Percentiles rank a stretch among this genome's conserved stretches.
Evolutionary conservation across 2,113 vertebrate genomes (phyloP).

Genomic region (Coptodon rendalli): DNA sequence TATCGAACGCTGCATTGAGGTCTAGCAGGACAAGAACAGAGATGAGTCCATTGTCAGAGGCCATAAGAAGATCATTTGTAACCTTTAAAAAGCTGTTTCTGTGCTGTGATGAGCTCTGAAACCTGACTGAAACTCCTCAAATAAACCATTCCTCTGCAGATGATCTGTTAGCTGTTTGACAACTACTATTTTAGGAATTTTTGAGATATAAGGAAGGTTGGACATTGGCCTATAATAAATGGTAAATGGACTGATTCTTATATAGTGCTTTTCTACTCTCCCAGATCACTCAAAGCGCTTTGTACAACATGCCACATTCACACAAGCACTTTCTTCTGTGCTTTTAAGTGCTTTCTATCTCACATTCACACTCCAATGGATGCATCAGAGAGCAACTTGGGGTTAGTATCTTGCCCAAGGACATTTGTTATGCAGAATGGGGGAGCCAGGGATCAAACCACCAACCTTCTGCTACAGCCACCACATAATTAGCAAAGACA

Average conservation of each 20-base stretch:
- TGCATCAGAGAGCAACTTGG: neutral
- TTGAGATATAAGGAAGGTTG: neutral
- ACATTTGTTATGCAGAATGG: neutral
- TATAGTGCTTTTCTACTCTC: neutral
- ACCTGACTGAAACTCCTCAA: neutral
- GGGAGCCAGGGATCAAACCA: neutral
- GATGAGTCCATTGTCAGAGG: neutral
- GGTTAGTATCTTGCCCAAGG: neutral
- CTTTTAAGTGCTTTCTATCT: neutral
- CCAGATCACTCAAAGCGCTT: neutral
- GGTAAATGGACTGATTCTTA: neutral
- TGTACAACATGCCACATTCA: neutral
- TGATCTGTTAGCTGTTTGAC: neutral
- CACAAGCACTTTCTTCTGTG: neutral
- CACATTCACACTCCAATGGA: neutral
- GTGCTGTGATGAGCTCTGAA: neutral
- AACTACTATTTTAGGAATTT: neutral
- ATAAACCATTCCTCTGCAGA: neutral
- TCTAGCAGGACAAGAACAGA: neutral
- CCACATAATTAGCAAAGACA: neutral
- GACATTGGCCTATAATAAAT: neutral
- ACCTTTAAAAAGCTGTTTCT: neutral
- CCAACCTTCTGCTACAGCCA: neutral
- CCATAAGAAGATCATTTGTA: neutral
- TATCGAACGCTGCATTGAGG: fast-evolving